Evolutionary conservation across 2,113 vertebrate species (phyloP).

Genomic region (Sapayoa aenigma): DNA sequence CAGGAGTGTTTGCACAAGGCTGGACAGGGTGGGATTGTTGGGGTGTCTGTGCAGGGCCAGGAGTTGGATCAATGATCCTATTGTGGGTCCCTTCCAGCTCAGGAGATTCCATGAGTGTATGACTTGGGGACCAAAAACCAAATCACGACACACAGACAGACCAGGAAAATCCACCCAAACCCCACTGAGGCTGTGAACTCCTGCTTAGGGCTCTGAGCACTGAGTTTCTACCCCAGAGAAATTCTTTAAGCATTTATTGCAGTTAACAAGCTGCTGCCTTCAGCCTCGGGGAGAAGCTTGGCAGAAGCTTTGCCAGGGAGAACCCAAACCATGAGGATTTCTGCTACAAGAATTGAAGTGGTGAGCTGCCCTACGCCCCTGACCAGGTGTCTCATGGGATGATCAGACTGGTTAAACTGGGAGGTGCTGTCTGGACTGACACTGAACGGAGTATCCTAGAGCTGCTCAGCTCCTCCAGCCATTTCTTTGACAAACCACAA

Average conservation of each 20-base stretch:
- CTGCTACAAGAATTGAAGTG: fast-evolving
- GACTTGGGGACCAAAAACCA: not conserved
- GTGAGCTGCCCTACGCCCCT: not conserved
- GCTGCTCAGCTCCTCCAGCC: not conserved
- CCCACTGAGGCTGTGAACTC: not conserved
- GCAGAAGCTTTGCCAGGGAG: too few species aligned
- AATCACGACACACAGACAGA: fast-evolving
- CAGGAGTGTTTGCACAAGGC: not conserved
- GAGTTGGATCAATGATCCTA: too few species aligned
- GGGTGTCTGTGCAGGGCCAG: not conserved
- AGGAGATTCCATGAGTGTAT: fast-evolving
- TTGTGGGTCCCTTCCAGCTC: too few species aligned
- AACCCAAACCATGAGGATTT: not conserved
- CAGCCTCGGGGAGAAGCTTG: not conserved
- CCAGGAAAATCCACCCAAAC: not conserved
- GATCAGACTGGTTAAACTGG: not conserved
- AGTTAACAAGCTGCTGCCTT: not conserved
- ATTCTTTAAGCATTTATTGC: not conserved
- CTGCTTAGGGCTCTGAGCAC: not conserved
- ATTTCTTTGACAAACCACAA: not conserved
- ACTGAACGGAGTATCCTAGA: fast-evolving
- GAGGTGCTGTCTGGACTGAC: not conserved
- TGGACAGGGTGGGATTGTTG: not conserved
- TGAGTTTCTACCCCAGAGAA: not conserved
- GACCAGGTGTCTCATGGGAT: fast-evolving